These are phyloP conservation scores for Chaetoderma sp. DNA, from an alignment of 2,888 invertebrate genomes.

Conservation along the genomic window DNA sequence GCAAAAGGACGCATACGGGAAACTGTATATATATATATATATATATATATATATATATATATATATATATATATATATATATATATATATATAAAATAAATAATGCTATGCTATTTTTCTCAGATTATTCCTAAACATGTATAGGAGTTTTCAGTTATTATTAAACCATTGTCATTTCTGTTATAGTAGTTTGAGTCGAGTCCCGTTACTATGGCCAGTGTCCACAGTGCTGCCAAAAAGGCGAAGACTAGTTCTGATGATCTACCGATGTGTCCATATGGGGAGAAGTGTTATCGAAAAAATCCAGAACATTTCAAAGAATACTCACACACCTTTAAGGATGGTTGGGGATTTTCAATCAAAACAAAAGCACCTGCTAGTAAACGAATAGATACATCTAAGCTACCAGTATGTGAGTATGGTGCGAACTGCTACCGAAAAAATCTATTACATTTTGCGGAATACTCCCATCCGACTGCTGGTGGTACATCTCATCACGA, in stretches of 20 bases:
- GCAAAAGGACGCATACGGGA: too few relatives aligned
- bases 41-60: background rate
- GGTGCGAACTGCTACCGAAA: conserved; percentile 59
- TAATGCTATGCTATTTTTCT: background rate
- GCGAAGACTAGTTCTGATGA: too few relatives aligned
- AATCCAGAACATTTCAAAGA: conserved; percentile 57
- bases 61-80: background rate
- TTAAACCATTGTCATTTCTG: too few relatives aligned
- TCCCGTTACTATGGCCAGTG: too few relatives aligned
- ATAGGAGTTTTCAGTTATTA: background rate
- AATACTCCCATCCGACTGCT: conserved; percentile 53
- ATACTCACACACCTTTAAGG: conserved; percentile 42
- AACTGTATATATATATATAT: too few relatives aligned
- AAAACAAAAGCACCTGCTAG: conserved; percentile 17
- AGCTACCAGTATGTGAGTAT: conserved; percentile 53
- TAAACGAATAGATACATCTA: background rate
- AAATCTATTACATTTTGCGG: conserved; percentile 59
- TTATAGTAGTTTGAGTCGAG: too few relatives aligned
- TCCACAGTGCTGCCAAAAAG: too few relatives aligned
- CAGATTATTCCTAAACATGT: background rate
- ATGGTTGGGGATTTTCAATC: background rate
- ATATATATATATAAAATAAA: background rate
- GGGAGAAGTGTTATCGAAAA: conserved; percentile 57
- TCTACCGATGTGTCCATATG: conserved; percentile 54
- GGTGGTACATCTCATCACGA: conserved; percentile 10